phyloP scores from a whole-genome alignment of 2,797 vertebrate species.

The Tauraco hartlaubi region DNA sequence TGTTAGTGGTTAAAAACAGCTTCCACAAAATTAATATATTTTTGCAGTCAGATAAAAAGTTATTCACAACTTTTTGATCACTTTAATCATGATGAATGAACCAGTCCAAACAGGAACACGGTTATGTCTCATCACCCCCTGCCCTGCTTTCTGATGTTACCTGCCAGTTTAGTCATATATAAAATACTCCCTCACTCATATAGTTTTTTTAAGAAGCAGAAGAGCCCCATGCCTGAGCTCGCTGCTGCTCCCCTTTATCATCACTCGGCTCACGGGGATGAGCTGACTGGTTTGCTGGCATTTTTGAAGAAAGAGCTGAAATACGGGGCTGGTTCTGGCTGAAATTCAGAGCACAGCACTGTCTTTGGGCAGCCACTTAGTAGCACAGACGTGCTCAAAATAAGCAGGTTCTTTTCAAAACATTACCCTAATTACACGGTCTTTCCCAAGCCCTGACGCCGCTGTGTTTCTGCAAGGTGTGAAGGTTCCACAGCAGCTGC shows the following conservation, averaged over 20 bases:
- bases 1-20: not conserved
- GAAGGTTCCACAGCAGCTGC: not conserved
- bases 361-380: not conserved
- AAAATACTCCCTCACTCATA: not conserved
- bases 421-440: accelerated
- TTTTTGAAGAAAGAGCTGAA: not conserved
- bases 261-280: not conserved
- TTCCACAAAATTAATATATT: not conserved
- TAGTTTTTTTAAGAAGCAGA: not conserved
- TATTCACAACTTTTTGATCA: not conserved
- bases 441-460: not conserved
- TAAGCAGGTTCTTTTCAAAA: not conserved
- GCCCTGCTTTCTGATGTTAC: not conserved
- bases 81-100: not conserved
- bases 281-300: accelerated
- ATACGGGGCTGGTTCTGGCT: not conserved
- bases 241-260: not conserved
- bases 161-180: not conserved
- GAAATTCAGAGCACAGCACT: not conserved
- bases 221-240: not conserved
- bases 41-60: not conserved
- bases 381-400: not conserved
- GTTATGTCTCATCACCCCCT: not conserved
- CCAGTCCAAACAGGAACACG: not conserved
- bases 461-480: constrained; percentile 3